A percentile compares a stretch with the other conserved stretches of the same genome.
Evolutionary conservation across 2,888 invertebrate genomes (phyloP).

Genomic region (Osmoderma eremita): DNA sequence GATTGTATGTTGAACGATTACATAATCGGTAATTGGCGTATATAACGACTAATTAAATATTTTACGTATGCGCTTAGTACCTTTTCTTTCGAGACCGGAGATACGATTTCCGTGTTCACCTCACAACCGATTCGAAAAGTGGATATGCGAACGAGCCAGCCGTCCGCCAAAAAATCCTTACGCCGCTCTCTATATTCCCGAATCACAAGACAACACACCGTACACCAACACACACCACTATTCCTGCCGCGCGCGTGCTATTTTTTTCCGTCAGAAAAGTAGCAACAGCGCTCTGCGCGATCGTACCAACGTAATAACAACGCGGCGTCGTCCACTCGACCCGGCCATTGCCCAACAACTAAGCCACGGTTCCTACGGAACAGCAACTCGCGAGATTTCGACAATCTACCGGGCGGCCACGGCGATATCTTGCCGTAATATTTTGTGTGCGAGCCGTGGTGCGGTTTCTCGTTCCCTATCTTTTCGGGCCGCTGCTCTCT

Average conservation of each 20-base stretch:
- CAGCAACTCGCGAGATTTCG: constrained; percentile 42
- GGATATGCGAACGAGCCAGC: not conserved
- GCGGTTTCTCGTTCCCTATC: constrained; percentile 27
- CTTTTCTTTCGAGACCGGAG: no score
- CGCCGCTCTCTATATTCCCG: not conserved
- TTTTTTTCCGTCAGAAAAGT: constrained; percentile 33
- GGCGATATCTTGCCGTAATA: constrained; percentile 22
- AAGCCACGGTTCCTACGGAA: constrained; percentile 23
- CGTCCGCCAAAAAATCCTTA: constrained; percentile 11
- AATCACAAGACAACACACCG: constrained; percentile 14
- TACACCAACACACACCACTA: constrained; percentile 26
- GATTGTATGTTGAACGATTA: no score
- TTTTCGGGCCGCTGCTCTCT: constrained; percentile 15
- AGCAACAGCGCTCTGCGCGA: constrained; percentile 22
- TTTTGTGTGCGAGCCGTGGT: constrained; percentile 5
- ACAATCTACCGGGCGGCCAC: constrained; percentile 37
- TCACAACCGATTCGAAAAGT: not conserved
- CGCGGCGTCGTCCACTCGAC: constrained; percentile 31
- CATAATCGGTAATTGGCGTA: no score
- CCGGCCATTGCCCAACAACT: constrained; percentile 45
- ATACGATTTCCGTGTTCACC: not conserved
- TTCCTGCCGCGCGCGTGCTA: constrained; percentile 13
- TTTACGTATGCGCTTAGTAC: no score
- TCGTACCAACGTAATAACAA: constrained; percentile 25
- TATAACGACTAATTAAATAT: no score